These are phyloP conservation scores for Nomia melanderi DNA, from an alignment of 1,140 invertebrate species.

Conservation along the genomic window DNA sequence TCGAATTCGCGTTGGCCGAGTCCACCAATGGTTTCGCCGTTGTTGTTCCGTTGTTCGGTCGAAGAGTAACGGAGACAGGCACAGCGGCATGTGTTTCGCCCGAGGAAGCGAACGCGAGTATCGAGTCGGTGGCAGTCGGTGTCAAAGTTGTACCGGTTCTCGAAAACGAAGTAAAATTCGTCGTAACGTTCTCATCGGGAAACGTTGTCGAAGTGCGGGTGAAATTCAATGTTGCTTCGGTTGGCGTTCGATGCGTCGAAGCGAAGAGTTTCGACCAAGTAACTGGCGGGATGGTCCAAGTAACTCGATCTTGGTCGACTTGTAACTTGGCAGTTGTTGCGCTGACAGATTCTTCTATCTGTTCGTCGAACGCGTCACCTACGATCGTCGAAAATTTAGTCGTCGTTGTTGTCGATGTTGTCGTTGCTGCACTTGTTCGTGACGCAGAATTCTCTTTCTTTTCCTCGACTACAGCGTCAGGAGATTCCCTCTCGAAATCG, in stretches of 20 bases:
- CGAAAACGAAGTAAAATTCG: too few relatives aligned
- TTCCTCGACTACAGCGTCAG: too few relatives aligned
- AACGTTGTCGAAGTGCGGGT: neutral
- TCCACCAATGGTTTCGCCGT: neutral
- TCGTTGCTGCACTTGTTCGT: neutral
- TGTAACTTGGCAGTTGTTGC: neutral
- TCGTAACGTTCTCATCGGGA: fast-evolving
- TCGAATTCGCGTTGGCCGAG: neutral
- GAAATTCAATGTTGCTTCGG: neutral
- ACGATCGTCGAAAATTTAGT: neutral
- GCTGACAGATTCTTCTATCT: neutral
- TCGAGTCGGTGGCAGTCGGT: neutral
- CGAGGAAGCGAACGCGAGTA: neutral
- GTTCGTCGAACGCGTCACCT: neutral
- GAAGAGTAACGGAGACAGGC: neutral
- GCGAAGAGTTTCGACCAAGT: too few relatives aligned
- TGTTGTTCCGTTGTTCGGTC: too few relatives aligned
- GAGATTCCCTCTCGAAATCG: neutral
- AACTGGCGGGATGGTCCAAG: neutral
- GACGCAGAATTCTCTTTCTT: neutral
- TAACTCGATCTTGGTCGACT: neutral
- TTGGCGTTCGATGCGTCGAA: too few relatives aligned
- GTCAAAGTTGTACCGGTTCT: neutral
- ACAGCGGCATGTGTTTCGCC: too few relatives aligned
- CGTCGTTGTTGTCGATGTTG: neutral